Base-by-base conservation (phyloP, 2,888 invertebrate genomes). In the Yponomeuta evonymella region DNA sequence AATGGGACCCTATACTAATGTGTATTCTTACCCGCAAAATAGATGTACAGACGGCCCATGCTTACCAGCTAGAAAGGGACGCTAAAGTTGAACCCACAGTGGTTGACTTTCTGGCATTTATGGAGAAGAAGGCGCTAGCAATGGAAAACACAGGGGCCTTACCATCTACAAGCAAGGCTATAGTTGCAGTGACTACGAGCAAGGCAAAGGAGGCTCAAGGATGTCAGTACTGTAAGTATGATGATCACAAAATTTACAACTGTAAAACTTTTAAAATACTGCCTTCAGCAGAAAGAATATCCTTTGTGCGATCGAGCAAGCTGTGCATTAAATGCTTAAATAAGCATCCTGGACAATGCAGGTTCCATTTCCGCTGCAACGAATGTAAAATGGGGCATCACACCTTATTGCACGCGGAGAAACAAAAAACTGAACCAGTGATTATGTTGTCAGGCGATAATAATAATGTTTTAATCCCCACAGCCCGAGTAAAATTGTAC, bases 351-450 rank as follows among this genome's bases (percentile, higher is more conserved):
- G 69, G 62, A 9, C 48, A 70, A 36, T 70, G 70, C 36, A 43
- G 63, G 5, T 70, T 30, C 48, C 5, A 23, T 10, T 64, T 11
- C 8, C n/a, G n/a, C n/a, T n/a, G n/a, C n/a, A n/a, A n/a, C n/a
- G n/a, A 51, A 6, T 64, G 64, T n/a, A 64, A 51, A n/a, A 1
- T 15, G 15, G 65, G 33, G 2, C 48, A 33, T 10, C 23, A 30
- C 43, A 48, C 75, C 73, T 63, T 72, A 75, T 1, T 76, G 74
- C 64, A 65, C 73, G 36, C 63, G 70, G 8, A 73, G 72, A 1
- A 73, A 72, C 30, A 75, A 74, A 0, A 68, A 73, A 3, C 76
- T 76, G 69, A 63, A 76, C 4, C 77, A 79, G 48, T 51, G 71
- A 4, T 77, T 76, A 1, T 72, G 69, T 2, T 73, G 71, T 12